Evolutionary conservation across 2,113 vertebrate species (phyloP), one percentile per base, ranked within the genome.

Genomic region (Thunnus thynnus): DNA sequence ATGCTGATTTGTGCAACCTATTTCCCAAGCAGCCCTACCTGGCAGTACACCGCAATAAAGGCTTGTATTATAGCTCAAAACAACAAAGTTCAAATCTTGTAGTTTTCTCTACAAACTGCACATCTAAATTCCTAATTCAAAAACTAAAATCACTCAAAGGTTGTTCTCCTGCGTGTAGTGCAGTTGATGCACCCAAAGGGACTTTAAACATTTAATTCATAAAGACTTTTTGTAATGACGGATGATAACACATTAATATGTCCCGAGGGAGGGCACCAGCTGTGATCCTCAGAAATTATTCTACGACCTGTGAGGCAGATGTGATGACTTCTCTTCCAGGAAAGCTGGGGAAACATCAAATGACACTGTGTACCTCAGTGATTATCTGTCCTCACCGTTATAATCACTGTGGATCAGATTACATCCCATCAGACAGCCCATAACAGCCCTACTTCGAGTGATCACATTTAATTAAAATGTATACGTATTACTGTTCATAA

Each of bases 171-270:
- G 30, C 20, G 61, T 69, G 14, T 27, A 22, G 30, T 64, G 47
- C 67, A 47, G 54, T 12, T 72, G 47, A 69, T 80, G 41, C 46
- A 77, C 86, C 89, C 87, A 87, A 55, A 70, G 87, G 83, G 83
- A 71, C 66, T 41, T 68, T 63, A 72, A 86, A 88, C 78, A 74
- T 87, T 85, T 89, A 73, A 84, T 88, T 91, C 76, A 80, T 77
- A 85, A 86, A 84, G 76, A 86, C 73, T 82, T 82, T 87, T 82
- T 69, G 76, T 85, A 92, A 89, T 87, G 78, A 91, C 80, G 80
- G 83, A 82, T 84, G 85, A 91, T 85, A 82, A 85, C 82, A 87
- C 83, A 77, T 69, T 78, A 87, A 86, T 87, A 82, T 25, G 55
- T 89, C 91, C 84, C 60, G 20, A 62, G 89, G 86, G 87, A 84